phyloP scores from a whole-genome alignment of 2,797 vertebrate genomes.

The Spinus pinus region DNA sequence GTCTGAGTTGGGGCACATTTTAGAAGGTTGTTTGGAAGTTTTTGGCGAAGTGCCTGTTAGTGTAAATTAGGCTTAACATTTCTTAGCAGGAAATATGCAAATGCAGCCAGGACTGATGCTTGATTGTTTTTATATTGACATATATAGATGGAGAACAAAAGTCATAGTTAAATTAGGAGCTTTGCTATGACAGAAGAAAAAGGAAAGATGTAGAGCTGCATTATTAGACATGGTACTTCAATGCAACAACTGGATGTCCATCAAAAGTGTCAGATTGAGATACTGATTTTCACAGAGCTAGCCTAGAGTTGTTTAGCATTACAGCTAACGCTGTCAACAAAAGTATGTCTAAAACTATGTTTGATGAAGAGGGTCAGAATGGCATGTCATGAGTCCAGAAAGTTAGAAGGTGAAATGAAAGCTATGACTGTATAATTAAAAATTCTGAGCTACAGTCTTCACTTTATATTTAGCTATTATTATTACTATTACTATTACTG shows the following conservation, averaged over 20 bases:
- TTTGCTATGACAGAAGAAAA: not conserved
- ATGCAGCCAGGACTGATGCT: not conserved
- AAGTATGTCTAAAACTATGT: not conserved
- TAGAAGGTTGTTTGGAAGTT: not conserved
- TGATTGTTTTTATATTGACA: not conserved
- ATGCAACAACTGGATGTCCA: not conserved
- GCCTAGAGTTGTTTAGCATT: not conserved
- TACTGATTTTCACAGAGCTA: not conserved
- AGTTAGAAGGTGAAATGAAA: not conserved
- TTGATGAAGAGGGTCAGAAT: not conserved
- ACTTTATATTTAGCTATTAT: not conserved
- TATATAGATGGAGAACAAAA: not conserved
- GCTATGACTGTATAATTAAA: not conserved
- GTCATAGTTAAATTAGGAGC: not conserved
- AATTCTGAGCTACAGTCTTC: not conserved
- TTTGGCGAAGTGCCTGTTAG: not conserved
- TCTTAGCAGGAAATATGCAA: not conserved
- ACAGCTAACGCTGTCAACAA: not conserved
- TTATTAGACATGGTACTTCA: not conserved
- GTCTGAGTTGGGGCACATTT: not conserved
- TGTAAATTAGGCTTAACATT: not conserved
- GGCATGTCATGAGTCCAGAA: not conserved
- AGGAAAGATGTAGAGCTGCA: not conserved
- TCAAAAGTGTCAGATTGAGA: not conserved
- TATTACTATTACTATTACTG: not conserved